Percentiles rank a stretch among this genome's conserved stretches.
Conservation (phyloP, 1,140 invertebrate species). For the Brachionus sp. region DNA sequence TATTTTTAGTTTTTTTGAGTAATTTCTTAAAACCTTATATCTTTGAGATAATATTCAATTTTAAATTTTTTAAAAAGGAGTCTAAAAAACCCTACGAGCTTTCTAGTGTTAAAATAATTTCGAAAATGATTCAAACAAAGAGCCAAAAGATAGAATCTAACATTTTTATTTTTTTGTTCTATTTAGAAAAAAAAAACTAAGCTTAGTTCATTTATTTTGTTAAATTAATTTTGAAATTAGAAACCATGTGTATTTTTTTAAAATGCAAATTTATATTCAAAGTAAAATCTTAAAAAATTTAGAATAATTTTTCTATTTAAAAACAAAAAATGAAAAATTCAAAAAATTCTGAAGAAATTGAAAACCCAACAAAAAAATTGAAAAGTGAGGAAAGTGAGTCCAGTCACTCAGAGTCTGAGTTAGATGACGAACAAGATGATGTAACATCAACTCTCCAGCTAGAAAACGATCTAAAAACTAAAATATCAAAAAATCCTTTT, state of each 20-base stretch:
- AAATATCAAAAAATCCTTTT: constrained; percentile 31
- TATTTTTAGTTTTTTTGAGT: too few species aligned
- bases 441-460: background rate
- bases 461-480: constrained; percentile 30
- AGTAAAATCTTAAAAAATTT: background rate
- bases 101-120: too few species aligned
- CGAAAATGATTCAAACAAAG: too few species aligned
- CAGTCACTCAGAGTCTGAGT: background rate
- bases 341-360: background rate
- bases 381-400: background rate
- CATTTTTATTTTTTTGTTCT: too few species aligned
- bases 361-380: background rate
- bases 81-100: too few species aligned
- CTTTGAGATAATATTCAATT: too few species aligned
- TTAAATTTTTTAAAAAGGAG: too few species aligned
- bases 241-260: background rate
- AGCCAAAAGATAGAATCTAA: too few species aligned
- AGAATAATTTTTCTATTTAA: background rate
- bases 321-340: constrained; percentile 33
- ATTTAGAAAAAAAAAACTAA: too few species aligned
- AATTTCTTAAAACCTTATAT: too few species aligned
- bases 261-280: background rate
- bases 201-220: background rate
- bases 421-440: background rate
- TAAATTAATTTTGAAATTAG: background rate